Percentiles rank a stretch among this genome's conserved stretches.
phyloP scores from a whole-genome alignment of 2,888 invertebrate genomes.

The Cancer borealis region DNA sequence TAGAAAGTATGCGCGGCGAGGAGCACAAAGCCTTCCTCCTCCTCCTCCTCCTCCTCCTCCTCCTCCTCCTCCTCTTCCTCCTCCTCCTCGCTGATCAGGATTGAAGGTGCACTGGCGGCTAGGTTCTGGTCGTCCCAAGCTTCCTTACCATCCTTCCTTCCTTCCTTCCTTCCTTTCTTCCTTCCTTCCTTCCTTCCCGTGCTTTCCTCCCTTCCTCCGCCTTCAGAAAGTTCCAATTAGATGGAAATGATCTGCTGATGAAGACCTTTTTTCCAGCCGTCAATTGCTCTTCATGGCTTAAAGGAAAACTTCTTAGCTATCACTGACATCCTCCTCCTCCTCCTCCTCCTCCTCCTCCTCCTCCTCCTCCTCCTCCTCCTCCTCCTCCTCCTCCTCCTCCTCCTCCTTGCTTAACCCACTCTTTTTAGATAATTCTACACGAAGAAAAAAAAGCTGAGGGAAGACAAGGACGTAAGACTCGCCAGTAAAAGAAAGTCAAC shows the following conservation, averaged over 20 bases:
- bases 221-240: constrained; percentile 35
- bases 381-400: constrained; percentile 18
- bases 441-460: neutral
- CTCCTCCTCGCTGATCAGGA: constrained; percentile 3
- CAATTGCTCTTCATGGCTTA: neutral
- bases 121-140: too few relatives aligned
- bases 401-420: neutral
- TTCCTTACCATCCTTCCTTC: too few relatives aligned
- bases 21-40: constrained; percentile 15
- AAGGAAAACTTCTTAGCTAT: constrained; percentile 26
- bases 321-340: neutral
- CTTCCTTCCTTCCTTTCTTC: neutral
- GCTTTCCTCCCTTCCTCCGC: neutral
- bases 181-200: neutral
- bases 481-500: neutral
- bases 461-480: neutral
- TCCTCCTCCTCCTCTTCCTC: neutral
- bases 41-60: neutral
- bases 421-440: neutral
- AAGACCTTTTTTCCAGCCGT: constrained; percentile 38
- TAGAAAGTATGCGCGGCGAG: neutral
- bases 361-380: neutral
- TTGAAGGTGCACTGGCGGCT: constrained; percentile 37
- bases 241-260: constrained; percentile 43
- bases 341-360: neutral